These are phyloP conservation scores for Sesamia inferens DNA, from an alignment of 2,888 invertebrate species.

Conservation along the genomic window DNA sequence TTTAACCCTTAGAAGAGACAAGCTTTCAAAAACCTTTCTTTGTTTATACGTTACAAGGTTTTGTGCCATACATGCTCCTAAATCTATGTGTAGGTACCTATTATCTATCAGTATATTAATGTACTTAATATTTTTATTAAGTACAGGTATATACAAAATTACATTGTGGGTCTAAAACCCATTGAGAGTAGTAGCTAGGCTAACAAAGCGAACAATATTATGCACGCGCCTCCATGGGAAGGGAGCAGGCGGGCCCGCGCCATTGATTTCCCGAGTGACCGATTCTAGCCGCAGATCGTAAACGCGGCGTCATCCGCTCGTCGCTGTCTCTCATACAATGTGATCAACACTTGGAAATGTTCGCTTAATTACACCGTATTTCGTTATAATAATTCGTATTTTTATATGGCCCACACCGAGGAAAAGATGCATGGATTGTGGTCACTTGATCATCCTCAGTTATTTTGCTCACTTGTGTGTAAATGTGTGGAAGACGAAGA, in stretches of 20 bases:
- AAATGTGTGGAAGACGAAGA: no score
- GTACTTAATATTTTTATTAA: background rate
- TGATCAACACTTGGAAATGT: conserved; percentile 42
- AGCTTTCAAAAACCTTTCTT: background rate
- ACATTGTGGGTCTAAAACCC: conserved; percentile 1
- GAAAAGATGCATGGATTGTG: no score
- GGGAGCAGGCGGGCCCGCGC: conserved; percentile 30
- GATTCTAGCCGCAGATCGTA: conserved; percentile 71
- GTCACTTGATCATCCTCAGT: no score
- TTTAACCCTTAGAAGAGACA: background rate
- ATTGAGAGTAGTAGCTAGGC: conserved; percentile 6
- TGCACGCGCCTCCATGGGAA: conserved; percentile 42
- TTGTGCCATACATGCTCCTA: background rate
- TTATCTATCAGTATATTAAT: no score
- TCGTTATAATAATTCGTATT: background rate
- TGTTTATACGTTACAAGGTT: no score
- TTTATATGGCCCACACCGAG: background rate
- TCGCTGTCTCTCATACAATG: conserved; percentile 48
- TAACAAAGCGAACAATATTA: conserved; percentile 43
- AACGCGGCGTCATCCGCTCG: conserved; percentile 53
- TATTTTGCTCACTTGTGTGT: no score
- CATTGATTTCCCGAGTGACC: conserved; percentile 84
- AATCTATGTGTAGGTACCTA: no score
- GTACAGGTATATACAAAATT: background rate
- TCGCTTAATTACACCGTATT: conserved; percentile 40